Percentiles rank a stretch among this genome's conserved stretches.
phyloP scores from a whole-genome alignment of 2,888 invertebrate genomes.

The Steinernema carpocapsae region DNA sequence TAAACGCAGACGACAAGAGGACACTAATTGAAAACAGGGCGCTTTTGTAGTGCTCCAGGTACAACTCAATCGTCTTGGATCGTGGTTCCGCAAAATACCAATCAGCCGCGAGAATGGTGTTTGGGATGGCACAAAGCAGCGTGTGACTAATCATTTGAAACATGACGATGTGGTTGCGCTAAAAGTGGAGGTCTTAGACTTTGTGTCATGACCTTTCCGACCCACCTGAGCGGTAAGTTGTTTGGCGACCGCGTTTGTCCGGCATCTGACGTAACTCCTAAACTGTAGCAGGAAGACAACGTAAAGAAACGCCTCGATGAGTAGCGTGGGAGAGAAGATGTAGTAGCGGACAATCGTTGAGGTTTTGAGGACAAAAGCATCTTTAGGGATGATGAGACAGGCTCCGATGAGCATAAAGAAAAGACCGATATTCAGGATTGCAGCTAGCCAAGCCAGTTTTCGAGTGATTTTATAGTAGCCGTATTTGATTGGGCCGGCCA shows the following conservation, averaged over 20 bases:
- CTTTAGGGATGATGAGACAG: too few relatives aligned
- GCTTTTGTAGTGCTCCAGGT: too few relatives aligned
- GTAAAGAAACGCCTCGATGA: conserved; percentile 11
- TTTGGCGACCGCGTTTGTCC: neutral
- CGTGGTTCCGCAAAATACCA: neutral
- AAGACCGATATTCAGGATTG: neutral
- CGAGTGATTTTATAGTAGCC: neutral
- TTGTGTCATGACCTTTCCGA: neutral
- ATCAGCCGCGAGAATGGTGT: too few relatives aligned
- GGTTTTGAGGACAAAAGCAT: too few relatives aligned
- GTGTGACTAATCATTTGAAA: neutral
- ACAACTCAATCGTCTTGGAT: too few relatives aligned
- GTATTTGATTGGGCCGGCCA: neutral
- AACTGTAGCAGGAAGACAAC: conserved; percentile 8
- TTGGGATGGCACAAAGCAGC: neutral
- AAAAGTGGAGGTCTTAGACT: too few relatives aligned
- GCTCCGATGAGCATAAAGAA: neutral
- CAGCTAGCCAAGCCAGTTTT: neutral
- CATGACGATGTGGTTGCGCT: conserved; percentile 13
- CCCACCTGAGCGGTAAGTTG: neutral
- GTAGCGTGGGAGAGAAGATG: conserved; percentile 23
- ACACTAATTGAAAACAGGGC: neutral
- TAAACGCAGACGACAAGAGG: neutral
- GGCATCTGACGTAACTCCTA: neutral
- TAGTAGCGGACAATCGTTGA: neutral